Evolutionary conservation across 2,797 vertebrate species (phyloP).

Genomic region (Zenarchopterus dispar): DNA sequence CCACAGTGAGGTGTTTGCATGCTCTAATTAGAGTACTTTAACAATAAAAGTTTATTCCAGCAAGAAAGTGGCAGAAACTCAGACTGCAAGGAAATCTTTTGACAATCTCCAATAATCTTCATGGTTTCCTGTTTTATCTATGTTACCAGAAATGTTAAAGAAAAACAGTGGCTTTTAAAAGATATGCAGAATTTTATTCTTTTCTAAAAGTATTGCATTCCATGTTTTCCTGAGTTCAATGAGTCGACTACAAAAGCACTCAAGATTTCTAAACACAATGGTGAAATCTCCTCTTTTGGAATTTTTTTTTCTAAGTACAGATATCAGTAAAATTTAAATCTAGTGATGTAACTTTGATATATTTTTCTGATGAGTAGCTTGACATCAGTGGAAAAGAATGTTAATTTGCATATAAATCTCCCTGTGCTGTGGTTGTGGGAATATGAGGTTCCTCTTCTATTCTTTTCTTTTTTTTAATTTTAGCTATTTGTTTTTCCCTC

Average conservation of each 20-base stretch:
- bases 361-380: conserved; percentile 7
- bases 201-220: not conserved
- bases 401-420: conserved; percentile 56
- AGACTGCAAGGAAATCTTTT: no score
- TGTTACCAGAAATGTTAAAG: no score
- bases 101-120: no score
- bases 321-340: not conserved
- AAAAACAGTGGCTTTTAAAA: no score
- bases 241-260: not conserved
- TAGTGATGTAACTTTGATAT: not conserved
- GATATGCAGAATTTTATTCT: not conserved
- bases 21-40: no score
- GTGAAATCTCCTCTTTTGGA: not conserved
- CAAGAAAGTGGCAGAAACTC: no score
- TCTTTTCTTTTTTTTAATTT: conserved; percentile 18
- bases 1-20: no score
- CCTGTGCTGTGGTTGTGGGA: conserved; percentile 36
- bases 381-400: conserved; percentile 42
- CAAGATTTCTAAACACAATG: no score
- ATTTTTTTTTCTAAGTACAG: no score
- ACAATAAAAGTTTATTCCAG: no score
- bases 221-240: not conserved
- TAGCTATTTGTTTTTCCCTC: conserved; percentile 14
- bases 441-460: conserved; percentile 31
- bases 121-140: no score